Conservation (phyloP, 2,888 invertebrate genomes). For the Pachycephus smyrnensis region DNA sequence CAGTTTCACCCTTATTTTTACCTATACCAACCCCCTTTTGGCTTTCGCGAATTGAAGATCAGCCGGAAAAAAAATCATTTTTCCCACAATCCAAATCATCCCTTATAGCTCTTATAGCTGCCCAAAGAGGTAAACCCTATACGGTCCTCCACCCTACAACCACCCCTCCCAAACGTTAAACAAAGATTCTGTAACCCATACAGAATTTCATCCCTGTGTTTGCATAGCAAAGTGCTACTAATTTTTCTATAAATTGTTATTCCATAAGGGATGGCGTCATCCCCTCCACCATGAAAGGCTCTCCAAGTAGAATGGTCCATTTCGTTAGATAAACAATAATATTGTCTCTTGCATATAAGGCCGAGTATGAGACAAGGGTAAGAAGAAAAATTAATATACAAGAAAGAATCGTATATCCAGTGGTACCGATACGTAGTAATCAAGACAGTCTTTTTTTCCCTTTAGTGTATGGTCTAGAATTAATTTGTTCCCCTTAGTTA, state of each 20-base stretch:
- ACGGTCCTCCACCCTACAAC: not conserved
- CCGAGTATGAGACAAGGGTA: not conserved
- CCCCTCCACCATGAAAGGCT: not conserved
- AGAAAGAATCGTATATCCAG: not conserved
- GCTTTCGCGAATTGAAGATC: not conserved
- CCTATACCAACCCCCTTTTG: not conserved
- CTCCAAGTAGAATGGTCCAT: slow-evolving; percentile 21
- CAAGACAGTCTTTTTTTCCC: not conserved
- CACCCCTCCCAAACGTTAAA: not conserved
- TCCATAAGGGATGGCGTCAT: slow-evolving; percentile 13
- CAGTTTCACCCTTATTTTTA: not conserved
- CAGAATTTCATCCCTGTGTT: slow-evolving; percentile 27
- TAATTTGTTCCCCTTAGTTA: no score
- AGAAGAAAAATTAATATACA: not conserved
- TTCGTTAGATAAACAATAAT: slow-evolving; percentile 35
- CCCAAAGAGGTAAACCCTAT: not conserved
- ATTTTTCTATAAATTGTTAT: slow-evolving; percentile 45
- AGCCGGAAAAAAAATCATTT: not conserved
- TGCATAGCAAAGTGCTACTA: slow-evolving; percentile 43
- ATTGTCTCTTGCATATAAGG: not conserved
- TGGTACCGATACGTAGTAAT: not conserved
- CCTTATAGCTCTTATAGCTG: not conserved
- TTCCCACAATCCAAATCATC: not conserved
- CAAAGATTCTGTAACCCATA: not conserved
- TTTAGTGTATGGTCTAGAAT: no score